phyloP scores from a whole-genome alignment of 2,113 vertebrate species.

The Actenoides lindsayi region DNA sequence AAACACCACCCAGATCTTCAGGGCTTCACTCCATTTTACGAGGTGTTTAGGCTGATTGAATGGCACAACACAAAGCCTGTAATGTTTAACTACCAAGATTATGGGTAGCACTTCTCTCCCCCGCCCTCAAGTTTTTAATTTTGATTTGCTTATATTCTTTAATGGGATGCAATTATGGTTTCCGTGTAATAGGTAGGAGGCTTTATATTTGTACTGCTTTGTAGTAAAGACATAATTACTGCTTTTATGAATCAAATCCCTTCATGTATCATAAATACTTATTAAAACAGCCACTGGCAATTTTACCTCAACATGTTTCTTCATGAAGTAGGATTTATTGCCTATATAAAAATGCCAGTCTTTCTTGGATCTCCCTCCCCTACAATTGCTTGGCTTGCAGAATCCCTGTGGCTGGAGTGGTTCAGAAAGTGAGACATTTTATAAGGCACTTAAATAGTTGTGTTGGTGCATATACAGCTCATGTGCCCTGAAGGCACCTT shows the following conservation, averaged over 20 bases:
- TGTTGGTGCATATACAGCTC: neutral
- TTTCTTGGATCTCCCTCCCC: slow-evolving; percentile 24
- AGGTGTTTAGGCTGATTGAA: slow-evolving; percentile 54
- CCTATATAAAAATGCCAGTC: slow-evolving; percentile 52
- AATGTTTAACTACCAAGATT: slow-evolving; percentile 17
- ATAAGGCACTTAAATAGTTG: neutral
- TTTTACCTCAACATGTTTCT: slow-evolving; percentile 63
- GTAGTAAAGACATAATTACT: slow-evolving; percentile 71
- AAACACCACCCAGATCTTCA: slow-evolving; percentile 19
- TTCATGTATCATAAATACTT: slow-evolving; percentile 73
- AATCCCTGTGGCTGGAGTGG: slow-evolving; percentile 1
- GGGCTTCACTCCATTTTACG: neutral
- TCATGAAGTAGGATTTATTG: slow-evolving; percentile 69
- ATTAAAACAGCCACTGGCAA: slow-evolving; percentile 68
- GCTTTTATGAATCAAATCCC: slow-evolving; percentile 58
- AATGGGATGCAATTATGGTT: slow-evolving; percentile 65
- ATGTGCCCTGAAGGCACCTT: slow-evolving; percentile 11
- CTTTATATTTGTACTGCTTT: slow-evolving; percentile 72
- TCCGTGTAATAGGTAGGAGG: slow-evolving; percentile 64
- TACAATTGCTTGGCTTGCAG: slow-evolving; percentile 59
- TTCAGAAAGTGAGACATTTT: slow-evolving; percentile 50
- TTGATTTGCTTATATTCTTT: slow-evolving; percentile 67
- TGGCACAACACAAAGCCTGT: slow-evolving; percentile 32
- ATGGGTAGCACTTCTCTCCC: neutral
- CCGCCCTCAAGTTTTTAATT: slow-evolving; percentile 47